Conservation (phyloP, 1,140 invertebrate species). For the Adelges cooleyi region DNA sequence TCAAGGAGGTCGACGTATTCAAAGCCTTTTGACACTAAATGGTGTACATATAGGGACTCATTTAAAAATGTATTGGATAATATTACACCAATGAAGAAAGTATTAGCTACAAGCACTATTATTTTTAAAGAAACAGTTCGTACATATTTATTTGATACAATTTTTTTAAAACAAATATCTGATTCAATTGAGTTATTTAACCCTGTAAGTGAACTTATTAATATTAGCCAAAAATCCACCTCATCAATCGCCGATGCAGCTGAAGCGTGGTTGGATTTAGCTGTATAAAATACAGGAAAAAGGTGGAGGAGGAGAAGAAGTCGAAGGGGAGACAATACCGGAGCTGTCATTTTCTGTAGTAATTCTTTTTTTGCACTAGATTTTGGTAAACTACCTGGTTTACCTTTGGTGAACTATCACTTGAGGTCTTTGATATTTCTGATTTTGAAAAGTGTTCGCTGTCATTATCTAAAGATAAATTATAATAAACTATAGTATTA, state of each 20-base stretch:
- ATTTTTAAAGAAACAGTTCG: not conserved
- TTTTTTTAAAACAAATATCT: not conserved
- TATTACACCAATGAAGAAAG: not conserved
- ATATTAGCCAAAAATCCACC: not conserved
- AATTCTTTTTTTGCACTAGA: no score
- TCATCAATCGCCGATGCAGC: not conserved
- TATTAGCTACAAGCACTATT: not conserved
- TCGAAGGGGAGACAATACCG: no score
- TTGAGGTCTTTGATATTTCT: no score
- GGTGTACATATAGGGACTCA: not conserved
- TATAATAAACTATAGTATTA: no score
- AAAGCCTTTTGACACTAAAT: not conserved
- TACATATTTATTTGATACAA: not conserved
- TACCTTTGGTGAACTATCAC: no score
- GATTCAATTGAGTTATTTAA: not conserved
- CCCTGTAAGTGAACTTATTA: not conserved
- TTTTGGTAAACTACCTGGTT: no score
- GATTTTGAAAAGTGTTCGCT: no score
- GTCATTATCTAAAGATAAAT: no score
- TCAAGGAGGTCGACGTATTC: not conserved
- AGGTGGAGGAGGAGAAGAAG: no score
- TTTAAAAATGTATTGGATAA: not conserved
- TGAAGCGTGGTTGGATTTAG: not conserved
- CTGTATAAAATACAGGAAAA: no score
- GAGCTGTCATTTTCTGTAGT: no score